Conservation (phyloP, 2,888 invertebrate genomes). For the Leptopilina syphax region DNA sequence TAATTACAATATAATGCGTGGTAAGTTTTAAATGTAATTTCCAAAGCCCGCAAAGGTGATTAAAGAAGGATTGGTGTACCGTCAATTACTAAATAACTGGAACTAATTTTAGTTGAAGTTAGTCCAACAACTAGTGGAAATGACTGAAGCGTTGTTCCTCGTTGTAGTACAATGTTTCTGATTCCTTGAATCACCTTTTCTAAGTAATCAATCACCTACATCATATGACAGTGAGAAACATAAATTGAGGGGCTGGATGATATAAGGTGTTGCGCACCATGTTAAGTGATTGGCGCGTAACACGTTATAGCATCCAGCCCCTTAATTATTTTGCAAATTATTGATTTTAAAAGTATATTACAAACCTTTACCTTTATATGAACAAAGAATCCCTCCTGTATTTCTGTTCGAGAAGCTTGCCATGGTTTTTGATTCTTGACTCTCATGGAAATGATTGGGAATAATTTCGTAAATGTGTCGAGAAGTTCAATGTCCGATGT, state of each 20-base stretch:
- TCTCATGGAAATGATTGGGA: neutral
- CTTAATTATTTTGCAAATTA: no score
- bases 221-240: neutral
- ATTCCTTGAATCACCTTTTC: neutral
- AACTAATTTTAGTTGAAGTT: neutral
- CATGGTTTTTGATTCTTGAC: neutral
- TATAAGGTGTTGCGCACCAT: no score
- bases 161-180: neutral
- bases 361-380: neutral
- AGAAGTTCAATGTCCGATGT: neutral
- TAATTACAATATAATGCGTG: constrained; percentile 10
- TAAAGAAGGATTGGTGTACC: constrained; percentile 22
- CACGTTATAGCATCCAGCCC: no score
- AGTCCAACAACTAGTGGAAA: constrained; percentile 36
- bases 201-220: neutral
- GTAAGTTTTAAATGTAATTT: constrained; percentile 11
- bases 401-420: neutral
- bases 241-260: no score
- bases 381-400: neutral
- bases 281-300: no score
- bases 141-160: constrained; percentile 2
- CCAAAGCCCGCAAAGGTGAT: constrained; percentile 21
- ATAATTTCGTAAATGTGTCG: neutral
- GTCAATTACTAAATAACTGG: constrained; percentile 36
- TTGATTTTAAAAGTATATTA: neutral